Base-by-base conservation (phyloP, 2,797 vertebrate species). In the Typhlichthys eigenmanni region DNA sequence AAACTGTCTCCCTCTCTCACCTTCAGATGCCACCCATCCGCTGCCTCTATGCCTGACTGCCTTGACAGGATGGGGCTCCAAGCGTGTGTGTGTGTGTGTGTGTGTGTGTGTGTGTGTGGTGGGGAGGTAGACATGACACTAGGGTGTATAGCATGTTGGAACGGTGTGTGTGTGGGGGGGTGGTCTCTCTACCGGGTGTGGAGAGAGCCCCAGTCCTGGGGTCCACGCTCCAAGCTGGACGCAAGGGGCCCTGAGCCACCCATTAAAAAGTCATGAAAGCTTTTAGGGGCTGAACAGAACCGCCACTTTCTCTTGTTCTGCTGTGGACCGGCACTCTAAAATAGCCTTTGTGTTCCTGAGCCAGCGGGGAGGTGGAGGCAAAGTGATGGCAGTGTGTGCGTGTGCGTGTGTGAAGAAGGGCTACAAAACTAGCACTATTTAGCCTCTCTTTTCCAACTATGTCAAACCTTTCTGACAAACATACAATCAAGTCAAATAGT, bases 221-320 rank as follows among this genome's bases (percentile, higher is more conserved):
- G 89, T 89, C 86, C 75, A 78, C 89, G 89, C 88, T 74, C 68
- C 60, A 82, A 87, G 85, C 85, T 13, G 83, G 85, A 85, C 75
- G 78, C 75, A 78, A 71, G 66, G 38, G 77, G 86, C 90, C 87
- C 86, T 81, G 75, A 90, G 90, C 88, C 88, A 83, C 84, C 61
- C 82, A 92, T 92, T 92, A 93, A 93, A 92, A 92, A 92, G 87
- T 92, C 87, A 93, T 92, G 90, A 93, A 89, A 88, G 92, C 91
- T 92, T 91, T 93, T 92, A 91, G 84, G 88, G 85, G 82, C 82
- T 81, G 74, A 62, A 71, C 75, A 60, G 78, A 76, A 70, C 78
- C 79, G 80, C 80, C 69, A 77, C 77, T 79, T 83, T 53, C 71
- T 65, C 66, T 62, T 66, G 65, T 68, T 75, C 85, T 76, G 66